Percentiles rank a stretch among this genome's conserved stretches.
phyloP scores from a whole-genome alignment of 2,797 vertebrate genomes.

The Distichodus sexfasciatus region DNA sequence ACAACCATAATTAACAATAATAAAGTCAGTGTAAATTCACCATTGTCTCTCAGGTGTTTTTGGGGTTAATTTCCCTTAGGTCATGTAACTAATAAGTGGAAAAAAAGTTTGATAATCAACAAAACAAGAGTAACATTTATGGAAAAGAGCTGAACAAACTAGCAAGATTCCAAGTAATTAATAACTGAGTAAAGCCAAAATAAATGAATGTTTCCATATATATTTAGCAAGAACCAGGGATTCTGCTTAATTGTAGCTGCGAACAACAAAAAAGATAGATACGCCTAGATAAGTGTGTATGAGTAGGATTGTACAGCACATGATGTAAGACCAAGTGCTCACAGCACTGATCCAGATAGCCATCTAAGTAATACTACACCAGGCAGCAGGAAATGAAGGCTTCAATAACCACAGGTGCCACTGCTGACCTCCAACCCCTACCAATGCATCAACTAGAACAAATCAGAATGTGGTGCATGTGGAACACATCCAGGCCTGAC shows the following conservation, averaged over 20 bases:
- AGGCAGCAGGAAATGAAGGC: conserved; percentile 23
- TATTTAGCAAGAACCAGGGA: neutral
- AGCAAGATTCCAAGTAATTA: neutral
- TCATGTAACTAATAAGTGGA: neutral
- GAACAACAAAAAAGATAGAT: neutral
- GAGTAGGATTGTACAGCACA: neutral
- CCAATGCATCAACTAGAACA: neutral
- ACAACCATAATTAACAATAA: neutral
- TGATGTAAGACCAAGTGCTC: neutral
- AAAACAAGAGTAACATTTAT: neutral
- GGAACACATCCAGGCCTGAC: conserved; percentile 4
- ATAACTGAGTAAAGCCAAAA: neutral
- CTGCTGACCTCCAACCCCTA: conserved; percentile 15
- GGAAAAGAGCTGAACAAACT: neutral
- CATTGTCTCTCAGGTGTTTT: neutral
- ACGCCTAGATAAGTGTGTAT: neutral
- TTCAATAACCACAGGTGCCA: conserved; percentile 16
- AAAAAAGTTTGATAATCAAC: neutral
- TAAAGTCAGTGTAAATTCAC: neutral
- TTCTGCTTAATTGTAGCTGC: neutral
- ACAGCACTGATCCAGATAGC: conserved; percentile 22
- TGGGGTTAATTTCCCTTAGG: neutral
- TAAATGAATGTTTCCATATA: neutral
- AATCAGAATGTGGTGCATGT: neutral
- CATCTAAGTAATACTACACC: conserved; percentile 45